Conservation (phyloP, 1,140 invertebrate genomes). For the Temnothorax nylanderi region DNA sequence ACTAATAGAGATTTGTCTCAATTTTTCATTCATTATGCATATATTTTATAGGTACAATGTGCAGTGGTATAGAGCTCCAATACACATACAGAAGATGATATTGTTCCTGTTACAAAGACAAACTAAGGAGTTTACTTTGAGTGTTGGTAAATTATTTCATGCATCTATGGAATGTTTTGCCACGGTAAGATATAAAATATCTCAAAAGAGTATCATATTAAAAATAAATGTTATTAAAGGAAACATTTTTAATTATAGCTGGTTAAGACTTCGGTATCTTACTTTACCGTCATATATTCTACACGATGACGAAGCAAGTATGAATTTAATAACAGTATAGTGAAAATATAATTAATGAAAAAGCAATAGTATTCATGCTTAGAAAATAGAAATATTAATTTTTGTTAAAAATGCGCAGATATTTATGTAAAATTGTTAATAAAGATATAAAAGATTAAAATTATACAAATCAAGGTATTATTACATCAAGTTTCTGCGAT, state of each 20-base stretch:
- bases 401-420: not conserved
- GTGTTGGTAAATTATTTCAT: not conserved
- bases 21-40: not conserved
- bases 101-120: constrained; percentile 4
- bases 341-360: not conserved
- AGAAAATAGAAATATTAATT: not conserved
- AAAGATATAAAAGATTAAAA: too few species aligned
- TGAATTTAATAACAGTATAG: not conserved
- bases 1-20: not conserved
- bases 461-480: too few species aligned
- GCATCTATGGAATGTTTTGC: not conserved
- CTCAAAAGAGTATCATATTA: not conserved
- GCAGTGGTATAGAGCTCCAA: not conserved
- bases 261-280: constrained; percentile 3
- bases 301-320: not conserved
- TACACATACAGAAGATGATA: constrained; percentile 6
- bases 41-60: constrained; percentile 5
- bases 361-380: not conserved
- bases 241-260: not conserved
- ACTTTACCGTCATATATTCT: constrained; percentile 19
- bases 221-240: not conserved
- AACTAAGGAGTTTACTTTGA: not conserved
- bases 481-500: too few species aligned
- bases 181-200: not conserved
- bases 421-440: not conserved